Conservation (phyloP, 2,113 vertebrate species). For the Austrofundulus limnaeus region DNA sequence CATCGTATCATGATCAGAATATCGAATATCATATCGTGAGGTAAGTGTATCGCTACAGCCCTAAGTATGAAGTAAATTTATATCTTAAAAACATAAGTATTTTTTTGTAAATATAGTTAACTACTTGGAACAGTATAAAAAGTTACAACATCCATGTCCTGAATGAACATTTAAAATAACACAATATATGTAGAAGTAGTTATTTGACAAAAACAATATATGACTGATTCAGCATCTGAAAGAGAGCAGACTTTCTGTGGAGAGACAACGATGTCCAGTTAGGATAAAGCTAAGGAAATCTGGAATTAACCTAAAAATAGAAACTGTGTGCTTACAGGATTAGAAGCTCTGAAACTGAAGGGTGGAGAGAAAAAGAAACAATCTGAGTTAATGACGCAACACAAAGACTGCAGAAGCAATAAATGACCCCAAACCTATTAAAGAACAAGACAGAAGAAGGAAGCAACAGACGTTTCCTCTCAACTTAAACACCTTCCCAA, state of each 20-base stretch:
- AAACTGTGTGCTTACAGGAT: background rate
- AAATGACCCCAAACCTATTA: background rate
- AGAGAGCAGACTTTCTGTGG: background rate
- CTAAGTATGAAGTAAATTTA: no score
- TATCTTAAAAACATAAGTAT: no score
- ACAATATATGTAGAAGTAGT: no score
- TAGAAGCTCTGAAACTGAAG: background rate
- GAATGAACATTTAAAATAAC: no score
- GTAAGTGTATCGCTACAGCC: no score
- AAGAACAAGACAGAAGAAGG: background rate
- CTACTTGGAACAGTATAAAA: no score
- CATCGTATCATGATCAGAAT: no score
- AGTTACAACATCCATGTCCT: no score
- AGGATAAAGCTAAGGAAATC: background rate
- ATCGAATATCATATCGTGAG: no score
- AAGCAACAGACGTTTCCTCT: background rate
- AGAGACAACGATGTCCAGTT: background rate
- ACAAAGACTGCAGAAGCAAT: background rate
- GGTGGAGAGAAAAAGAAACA: background rate
- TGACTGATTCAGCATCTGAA: no score
- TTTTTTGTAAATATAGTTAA: no score
- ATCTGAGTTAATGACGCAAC: slow-evolving; percentile 1
- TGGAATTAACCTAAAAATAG: background rate
- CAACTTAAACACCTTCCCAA: background rate
- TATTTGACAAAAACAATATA: no score